A percentile compares a stretch with the other conserved stretches of the same genome.
Evolutionary conservation across 2,113 vertebrate species (phyloP).

Genomic region (Polyodon spathula): DNA sequence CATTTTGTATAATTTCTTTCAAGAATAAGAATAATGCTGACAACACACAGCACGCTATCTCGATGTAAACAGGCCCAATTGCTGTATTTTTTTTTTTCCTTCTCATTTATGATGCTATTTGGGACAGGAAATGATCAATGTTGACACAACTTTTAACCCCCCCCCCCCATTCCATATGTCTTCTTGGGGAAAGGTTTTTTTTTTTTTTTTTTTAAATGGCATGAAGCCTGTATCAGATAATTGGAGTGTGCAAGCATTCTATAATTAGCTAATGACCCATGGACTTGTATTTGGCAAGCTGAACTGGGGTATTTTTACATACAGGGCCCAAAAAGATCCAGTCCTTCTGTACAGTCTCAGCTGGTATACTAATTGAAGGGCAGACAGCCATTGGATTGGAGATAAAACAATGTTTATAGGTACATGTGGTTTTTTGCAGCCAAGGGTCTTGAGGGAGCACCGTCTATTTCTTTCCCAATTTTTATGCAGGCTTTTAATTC

Average conservation of each 20-base stretch:
- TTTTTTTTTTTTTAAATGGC: no score
- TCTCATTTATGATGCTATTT: no score
- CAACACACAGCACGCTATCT: no score
- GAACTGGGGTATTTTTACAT: slow-evolving; percentile 4
- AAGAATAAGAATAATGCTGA: no score
- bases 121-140: no score
- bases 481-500: background rate
- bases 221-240: background rate
- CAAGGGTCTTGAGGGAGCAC: background rate
- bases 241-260: background rate
- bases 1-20: no score
- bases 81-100: no score
- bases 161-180: no score
- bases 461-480: background rate
- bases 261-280: slow-evolving; percentile 7
- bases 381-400: background rate
- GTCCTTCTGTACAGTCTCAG: background rate
- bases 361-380: slow-evolving; percentile 7
- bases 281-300: background rate
- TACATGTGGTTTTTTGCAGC: background rate
- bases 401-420: slow-evolving; percentile 1
- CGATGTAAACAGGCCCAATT: no score
- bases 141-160: no score
- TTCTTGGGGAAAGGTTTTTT: no score
- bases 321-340: background rate